Evolutionary conservation across 2,888 invertebrate genomes (phyloP), one percentile per base, ranked within the genome.

Genomic region (Aradus depressus): DNA sequence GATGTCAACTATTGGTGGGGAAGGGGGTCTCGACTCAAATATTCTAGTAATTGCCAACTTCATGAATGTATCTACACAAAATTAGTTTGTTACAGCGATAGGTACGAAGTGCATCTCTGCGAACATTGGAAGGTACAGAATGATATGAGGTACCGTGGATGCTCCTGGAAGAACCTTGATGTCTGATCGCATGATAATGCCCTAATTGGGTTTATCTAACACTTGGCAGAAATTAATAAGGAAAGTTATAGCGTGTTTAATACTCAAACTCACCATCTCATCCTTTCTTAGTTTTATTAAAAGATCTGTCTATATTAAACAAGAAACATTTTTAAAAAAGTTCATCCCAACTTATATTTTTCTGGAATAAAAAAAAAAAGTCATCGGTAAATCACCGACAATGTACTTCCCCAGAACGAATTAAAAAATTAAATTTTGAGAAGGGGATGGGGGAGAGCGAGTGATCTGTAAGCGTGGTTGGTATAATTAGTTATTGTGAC

Each of bases 231-330:
- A 50, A 44, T 50, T 53, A 53, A 53, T 50, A 53, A 53, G 53
- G 39, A 53, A 53, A 53, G 53, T 53, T 53, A 19, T 50, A 50
- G 53, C 53, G 53, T 53, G 53, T 21, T n/a, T n/a, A n/a, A n/a
- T n/a, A n/a, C n/a, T n/a, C 14, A n/a, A 23, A 16, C 28, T 10
- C 49, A 21, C 49, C 37, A 41, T 23, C 49, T 37, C 47, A 47
- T 47, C 47, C 37, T 47, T 47, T 22, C 28, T 47, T 19, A 47
- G 38, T 47, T 37, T 25, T 37, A 47, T 47, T 47, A 38, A 47
- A 47, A 47, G 47, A 47, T n/a, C n/a, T n/a, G n/a, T n/a, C n/a
- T n/a, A n/a, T n/a, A n/a, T n/a, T n/a, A n/a, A n/a, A n/a, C n/a
- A n/a, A n/a, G n/a, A n/a, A n/a, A n/a, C n/a, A n/a, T n/a, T n/a